Percentiles rank a stretch among this genome's conserved stretches.
phyloP scores from a whole-genome alignment of 2,113 vertebrate genomes.

The Gallinago paraguaiae region DNA sequence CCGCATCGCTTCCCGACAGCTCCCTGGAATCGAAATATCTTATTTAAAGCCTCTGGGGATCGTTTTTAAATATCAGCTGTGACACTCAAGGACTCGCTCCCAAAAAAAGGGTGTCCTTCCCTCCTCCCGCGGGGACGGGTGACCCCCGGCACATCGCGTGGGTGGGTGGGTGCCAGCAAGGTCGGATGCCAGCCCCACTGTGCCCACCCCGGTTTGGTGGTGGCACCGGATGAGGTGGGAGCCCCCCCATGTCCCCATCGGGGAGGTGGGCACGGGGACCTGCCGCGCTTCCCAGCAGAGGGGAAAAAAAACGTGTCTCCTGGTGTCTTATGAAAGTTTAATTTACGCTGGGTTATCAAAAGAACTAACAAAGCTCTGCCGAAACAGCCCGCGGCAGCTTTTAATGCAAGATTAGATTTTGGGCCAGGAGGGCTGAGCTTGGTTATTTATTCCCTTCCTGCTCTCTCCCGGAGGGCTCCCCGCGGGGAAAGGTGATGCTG shows the following conservation, averaged over 20 bases:
- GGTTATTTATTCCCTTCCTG: conserved; percentile 31
- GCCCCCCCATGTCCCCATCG: not conserved
- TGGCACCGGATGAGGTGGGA: fast-evolving
- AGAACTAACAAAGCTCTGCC: conserved; percentile 66
- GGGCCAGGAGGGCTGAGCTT: not conserved
- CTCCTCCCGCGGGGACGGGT: not conserved
- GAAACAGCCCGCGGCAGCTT: conserved; percentile 35
- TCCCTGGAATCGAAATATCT: conserved; percentile 78
- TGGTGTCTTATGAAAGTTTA: conserved; percentile 58
- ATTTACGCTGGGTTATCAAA: conserved; percentile 40
- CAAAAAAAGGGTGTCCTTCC: conserved; percentile 28
- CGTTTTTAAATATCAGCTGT: conserved; percentile 76
- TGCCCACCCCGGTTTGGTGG: not conserved
- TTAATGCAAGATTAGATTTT: conserved; percentile 53
- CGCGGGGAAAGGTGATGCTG: not conserved
- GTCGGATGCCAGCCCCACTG: not conserved
- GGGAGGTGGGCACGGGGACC: not conserved
- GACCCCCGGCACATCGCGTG: fast-evolving
- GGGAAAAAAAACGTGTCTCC: not conserved
- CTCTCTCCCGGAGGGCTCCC: not conserved
- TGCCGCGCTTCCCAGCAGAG: not conserved
- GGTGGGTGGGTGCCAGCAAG: not conserved
- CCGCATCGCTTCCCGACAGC: conserved; percentile 74
- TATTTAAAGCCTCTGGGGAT: conserved; percentile 76
- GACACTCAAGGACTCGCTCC: conserved; percentile 75